Percentiles rank a stretch among this genome's conserved stretches.
These are phyloP conservation scores for Pemphredon lugubris DNA, from an alignment of 2,888 invertebrate genomes.

Conservation along the genomic window DNA sequence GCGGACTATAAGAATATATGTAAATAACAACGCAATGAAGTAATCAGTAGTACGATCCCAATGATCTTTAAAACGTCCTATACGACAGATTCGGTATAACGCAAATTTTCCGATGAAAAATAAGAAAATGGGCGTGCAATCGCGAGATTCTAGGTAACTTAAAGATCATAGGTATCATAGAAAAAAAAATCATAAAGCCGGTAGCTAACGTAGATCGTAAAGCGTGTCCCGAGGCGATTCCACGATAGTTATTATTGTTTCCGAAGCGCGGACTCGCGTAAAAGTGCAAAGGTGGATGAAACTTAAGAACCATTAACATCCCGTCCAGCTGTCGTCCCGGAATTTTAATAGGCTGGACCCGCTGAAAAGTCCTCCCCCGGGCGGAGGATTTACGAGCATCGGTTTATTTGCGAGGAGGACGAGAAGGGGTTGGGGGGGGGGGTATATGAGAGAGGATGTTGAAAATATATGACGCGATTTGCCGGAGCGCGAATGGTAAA, in stretches of 20 bases:
- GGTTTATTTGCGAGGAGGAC: constrained; percentile 52
- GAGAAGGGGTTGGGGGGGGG: neutral
- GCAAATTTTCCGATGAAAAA: no score
- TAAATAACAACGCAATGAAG: no score
- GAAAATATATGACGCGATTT: constrained; percentile 28
- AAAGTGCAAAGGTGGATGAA: constrained; percentile 16
- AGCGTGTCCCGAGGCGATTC: no score
- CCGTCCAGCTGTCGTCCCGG: constrained; percentile 51
- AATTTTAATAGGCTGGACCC: constrained; percentile 55
- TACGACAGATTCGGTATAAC: no score
- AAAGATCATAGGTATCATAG: no score
- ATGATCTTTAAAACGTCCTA: no score
- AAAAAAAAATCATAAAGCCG: no score
- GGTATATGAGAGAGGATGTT: constrained; percentile 3
- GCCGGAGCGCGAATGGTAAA: constrained; percentile 21
- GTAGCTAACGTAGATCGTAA: no score
- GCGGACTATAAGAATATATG: no score
- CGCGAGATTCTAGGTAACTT: no score
- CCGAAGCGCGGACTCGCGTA: constrained; percentile 11
- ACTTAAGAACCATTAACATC: constrained; percentile 37
- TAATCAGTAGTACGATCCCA: no score
- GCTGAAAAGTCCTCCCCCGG: constrained; percentile 27
- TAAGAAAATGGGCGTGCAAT: no score
- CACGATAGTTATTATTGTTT: constrained; percentile 28
- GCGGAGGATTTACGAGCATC: constrained; percentile 34